phyloP scores from a whole-genome alignment of 2,888 invertebrate species.

The Drosophila subquinaria region DNA sequence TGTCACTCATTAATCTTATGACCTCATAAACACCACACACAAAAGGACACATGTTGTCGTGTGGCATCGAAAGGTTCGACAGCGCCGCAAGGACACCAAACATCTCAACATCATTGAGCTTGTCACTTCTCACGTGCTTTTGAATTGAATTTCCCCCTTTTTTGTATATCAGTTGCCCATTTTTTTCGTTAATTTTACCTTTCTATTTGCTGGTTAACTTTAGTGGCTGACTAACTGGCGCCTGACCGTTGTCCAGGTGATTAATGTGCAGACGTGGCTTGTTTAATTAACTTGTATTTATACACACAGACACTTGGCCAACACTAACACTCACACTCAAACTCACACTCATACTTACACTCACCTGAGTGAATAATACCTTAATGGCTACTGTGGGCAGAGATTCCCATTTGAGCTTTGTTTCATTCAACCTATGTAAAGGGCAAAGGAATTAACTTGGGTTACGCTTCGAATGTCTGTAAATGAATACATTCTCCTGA shows the following conservation, averaged over 20 bases:
- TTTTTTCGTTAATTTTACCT: conserved; percentile 3
- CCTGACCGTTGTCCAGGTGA: conserved; percentile 70
- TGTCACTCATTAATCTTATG: conserved; percentile 77
- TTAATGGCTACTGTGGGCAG: conserved; percentile 36
- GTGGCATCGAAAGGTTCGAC: conserved; percentile 44
- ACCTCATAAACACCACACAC: conserved; percentile 64
- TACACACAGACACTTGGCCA: conserved; percentile 37
- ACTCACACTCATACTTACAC: neutral
- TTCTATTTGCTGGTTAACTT: conserved; percentile 28
- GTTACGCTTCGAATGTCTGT: conserved; percentile 32
- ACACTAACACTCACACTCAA: conserved; percentile 10
- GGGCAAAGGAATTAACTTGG: conserved; percentile 5
- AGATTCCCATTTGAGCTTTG: conserved; percentile 42
- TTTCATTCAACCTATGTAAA: conserved; percentile 3
- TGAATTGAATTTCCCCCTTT: conserved; percentile 61
- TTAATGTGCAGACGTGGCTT: conserved; percentile 74
- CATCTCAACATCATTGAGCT: conserved; percentile 23
- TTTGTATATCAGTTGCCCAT: neutral
- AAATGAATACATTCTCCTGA: conserved; percentile 50
- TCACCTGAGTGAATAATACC: conserved; percentile 38
- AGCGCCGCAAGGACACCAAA: conserved; percentile 40
- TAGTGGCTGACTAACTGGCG: conserved; percentile 54
- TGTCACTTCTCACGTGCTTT: conserved; percentile 59
- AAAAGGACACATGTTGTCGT: conserved; percentile 62
- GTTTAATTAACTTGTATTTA: conserved; percentile 78